phyloP scores from a whole-genome alignment of 2,888 invertebrate species.

The Arctia plantaginis region DNA sequence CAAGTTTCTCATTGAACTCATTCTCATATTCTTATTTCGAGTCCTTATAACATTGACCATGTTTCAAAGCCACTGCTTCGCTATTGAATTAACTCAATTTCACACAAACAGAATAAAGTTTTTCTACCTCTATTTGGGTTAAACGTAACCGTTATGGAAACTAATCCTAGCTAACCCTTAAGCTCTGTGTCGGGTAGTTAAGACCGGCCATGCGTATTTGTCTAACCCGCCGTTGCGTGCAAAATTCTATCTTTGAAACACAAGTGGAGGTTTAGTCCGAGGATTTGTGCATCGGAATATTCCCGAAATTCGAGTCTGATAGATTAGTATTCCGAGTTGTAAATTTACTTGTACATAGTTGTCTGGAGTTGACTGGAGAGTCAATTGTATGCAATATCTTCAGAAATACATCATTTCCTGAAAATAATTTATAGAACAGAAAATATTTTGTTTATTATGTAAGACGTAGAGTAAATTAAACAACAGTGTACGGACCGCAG shows the following conservation, averaged over 20 bases:
- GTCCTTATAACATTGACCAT: not conserved
- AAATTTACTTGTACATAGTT: not conserved
- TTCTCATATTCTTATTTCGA: not conserved
- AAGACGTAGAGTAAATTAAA: no score
- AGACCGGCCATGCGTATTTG: constrained; percentile 44
- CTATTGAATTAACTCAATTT: not conserved
- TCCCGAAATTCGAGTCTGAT: not conserved
- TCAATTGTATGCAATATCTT: not conserved
- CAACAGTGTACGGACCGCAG: no score
- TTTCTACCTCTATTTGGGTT: constrained; percentile 19
- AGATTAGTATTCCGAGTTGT: not conserved
- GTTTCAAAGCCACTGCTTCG: not conserved
- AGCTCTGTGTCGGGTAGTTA: constrained; percentile 44
- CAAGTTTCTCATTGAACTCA: no score
- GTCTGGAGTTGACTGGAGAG: no score
- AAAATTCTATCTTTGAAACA: constrained; percentile 44
- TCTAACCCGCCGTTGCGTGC: constrained; percentile 35
- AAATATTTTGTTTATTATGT: no score
- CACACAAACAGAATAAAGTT: not conserved
- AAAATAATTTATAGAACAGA: no score
- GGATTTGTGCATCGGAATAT: constrained; percentile 31
- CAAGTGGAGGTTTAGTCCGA: constrained; percentile 20
- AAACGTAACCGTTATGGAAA: constrained; percentile 41
- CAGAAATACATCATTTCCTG: no score
- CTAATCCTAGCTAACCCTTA: constrained; percentile 39